phyloP scores from a whole-genome alignment of 2,888 invertebrate species.

The Tortrix viridana region DNA sequence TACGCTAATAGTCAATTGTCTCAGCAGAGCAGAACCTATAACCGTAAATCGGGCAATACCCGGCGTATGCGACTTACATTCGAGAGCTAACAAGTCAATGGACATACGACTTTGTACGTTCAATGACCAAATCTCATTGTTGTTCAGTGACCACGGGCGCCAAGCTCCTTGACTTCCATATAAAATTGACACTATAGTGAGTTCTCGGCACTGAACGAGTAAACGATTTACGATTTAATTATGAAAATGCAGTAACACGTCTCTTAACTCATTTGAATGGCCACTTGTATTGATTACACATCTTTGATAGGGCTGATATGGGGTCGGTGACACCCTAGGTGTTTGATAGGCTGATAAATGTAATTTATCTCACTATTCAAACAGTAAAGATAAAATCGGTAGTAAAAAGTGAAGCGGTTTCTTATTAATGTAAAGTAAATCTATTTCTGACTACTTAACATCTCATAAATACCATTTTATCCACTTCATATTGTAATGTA shows the following conservation, averaged over 20 bases:
- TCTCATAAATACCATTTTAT: neutral
- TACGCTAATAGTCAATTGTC: constrained; percentile 42
- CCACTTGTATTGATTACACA: constrained; percentile 30
- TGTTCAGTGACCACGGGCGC: too few relatives aligned
- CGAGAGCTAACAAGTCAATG: too few relatives aligned
- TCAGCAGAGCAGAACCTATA: constrained; percentile 31
- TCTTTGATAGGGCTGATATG: constrained; percentile 28
- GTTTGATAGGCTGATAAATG: constrained; percentile 32
- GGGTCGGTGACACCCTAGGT: constrained; percentile 28
- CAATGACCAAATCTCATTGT: too few relatives aligned
- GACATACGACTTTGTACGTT: too few relatives aligned
- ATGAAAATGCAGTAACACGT: constrained; percentile 49
- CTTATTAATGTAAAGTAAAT: neutral
- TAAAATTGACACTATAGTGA: too few relatives aligned
- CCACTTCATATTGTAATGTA: too few relatives aligned
- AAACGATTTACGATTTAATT: constrained; percentile 46
- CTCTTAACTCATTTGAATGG: constrained; percentile 47
- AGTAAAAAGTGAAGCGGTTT: constrained; percentile 8
- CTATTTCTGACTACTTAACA: neutral
- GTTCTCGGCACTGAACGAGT: too few relatives aligned
- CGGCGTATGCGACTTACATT: constrained; percentile 15
- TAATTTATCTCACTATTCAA: constrained; percentile 25
- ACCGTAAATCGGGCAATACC: constrained; percentile 44
- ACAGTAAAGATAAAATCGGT: constrained; percentile 29
- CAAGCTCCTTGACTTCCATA: too few relatives aligned